phyloP scores from a whole-genome alignment of 2,113 vertebrate species.

The Notarius quadriscutis region DNA sequence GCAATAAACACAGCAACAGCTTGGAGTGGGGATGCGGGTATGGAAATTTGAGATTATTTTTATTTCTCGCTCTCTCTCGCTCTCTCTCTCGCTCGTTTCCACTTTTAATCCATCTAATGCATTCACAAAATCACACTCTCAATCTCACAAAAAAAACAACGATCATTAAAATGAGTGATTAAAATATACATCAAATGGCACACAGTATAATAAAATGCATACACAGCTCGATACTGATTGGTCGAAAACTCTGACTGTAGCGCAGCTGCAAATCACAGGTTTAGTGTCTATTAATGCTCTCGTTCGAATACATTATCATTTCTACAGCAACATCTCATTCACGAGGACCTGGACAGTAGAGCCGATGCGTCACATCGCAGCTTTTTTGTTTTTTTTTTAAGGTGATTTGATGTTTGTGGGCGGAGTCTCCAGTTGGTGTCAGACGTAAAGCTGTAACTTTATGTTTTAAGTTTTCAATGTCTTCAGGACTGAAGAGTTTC shows the following conservation, averaged over 20 bases:
- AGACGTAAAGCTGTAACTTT: not conserved
- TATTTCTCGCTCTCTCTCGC: not conserved
- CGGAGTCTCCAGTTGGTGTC: not conserved
- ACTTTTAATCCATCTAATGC: conserved; percentile 17
- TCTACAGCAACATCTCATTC: not conserved
- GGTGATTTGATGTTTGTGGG: not conserved
- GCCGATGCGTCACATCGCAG: too few species aligned
- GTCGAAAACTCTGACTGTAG: not conserved
- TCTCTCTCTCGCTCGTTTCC: conserved; percentile 1
- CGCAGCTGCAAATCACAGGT: not conserved
- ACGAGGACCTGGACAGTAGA: too few species aligned
- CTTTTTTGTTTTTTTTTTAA: too few species aligned
- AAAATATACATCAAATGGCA: not conserved
- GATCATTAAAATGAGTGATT: conserved; percentile 4
- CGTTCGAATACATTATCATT: not conserved
- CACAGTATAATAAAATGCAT: not conserved
- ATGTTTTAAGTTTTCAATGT: not conserved
- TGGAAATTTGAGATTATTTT: conserved; percentile 37
- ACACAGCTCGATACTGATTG: not conserved
- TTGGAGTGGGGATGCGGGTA: conserved; percentile 27
- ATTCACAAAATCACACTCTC: conserved; percentile 6
- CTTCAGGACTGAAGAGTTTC: too few species aligned
- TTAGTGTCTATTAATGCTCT: not conserved
- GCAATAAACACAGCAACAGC: conserved; percentile 81
- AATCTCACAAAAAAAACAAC: not conserved